Evolutionary conservation across 1,140 invertebrate genomes (phyloP), one percentile per base, ranked within the genome.

Genomic region (Apis cerana): DNA sequence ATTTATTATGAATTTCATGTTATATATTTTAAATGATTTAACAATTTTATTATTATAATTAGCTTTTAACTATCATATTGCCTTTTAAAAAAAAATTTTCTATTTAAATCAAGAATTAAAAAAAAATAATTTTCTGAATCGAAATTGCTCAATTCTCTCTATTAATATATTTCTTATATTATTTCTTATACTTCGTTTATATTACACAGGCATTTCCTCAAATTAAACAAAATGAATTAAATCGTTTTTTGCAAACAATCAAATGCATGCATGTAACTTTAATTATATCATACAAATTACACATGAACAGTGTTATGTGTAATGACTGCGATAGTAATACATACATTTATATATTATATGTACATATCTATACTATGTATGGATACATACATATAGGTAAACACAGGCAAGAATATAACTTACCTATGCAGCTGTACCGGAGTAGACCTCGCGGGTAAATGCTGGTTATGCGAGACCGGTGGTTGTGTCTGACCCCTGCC

Each of bases 381-480:
- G 8, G 48, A 43, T 48, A n/a, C 13, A 19, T 19, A 65, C 19
- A 8, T n/a, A 48, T 48, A 56, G 19, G 2, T n/a, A 11, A 48
- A 70, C 52, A 72, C 19, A 72, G 52, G 12, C 2, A 71, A 56
- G 56, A 74, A 61, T 48, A 23, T 33, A 56, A 80, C 86, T 87
- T 84, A 93, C 93, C 93, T 92, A 86, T 93, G 93, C 82, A 93
- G 86, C 83, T 93, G 92, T 82, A 93, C 89, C 65, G 92, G 92
- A 88, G 93, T 93, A 78, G 93, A 93, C 80, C 93, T 94, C 80
- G 93, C 90, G 71, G 93, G 92, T 90, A 93, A 88, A 89, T 94
- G 93, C 83, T 94, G 93, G 87, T 93, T 94, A 90, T 94, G 92
- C 74, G 91, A 91, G 80, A 91, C 89, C 88, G 92, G 91, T 88